Percentiles rank a stretch among this genome's conserved stretches.
Conservation (phyloP, 2,797 vertebrate genomes). For the Leucoraja ocellata region DNA sequence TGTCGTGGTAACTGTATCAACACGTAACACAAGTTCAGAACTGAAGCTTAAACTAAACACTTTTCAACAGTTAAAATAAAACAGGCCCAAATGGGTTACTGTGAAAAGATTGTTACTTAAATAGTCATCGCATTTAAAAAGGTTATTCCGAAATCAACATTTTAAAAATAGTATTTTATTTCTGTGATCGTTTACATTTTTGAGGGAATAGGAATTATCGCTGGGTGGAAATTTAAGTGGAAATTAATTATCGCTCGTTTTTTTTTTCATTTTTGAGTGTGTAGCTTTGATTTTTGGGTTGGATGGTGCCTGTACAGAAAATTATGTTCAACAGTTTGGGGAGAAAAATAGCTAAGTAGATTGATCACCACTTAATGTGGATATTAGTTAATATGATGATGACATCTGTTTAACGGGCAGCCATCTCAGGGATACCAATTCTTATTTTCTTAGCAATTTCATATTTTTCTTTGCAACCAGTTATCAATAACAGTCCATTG, state of each 20-base stretch:
- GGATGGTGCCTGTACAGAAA: background rate
- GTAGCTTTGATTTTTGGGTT: no score
- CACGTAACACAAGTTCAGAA: background rate
- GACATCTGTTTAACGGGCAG: background rate
- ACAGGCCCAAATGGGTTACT: background rate
- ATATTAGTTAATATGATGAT: background rate
- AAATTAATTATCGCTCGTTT: no score
- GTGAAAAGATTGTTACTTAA: background rate
- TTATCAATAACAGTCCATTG: no score
- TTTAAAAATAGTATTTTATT: background rate
- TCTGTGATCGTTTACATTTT: background rate
- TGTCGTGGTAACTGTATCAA: slow-evolving; percentile 23
- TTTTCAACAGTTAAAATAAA: background rate
- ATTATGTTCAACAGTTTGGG: background rate
- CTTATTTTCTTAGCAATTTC: background rate
- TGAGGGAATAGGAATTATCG: background rate
- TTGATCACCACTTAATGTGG: background rate
- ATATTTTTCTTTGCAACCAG: background rate
- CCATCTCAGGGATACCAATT: background rate
- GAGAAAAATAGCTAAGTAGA: background rate
- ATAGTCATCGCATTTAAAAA: no score
- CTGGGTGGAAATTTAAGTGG: background rate
- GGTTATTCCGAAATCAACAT: background rate
- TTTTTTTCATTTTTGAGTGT: no score
- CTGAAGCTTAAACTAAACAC: background rate